Base-by-base conservation (phyloP, 2,888 invertebrate genomes). In the Perithous albicinctus region DNA sequence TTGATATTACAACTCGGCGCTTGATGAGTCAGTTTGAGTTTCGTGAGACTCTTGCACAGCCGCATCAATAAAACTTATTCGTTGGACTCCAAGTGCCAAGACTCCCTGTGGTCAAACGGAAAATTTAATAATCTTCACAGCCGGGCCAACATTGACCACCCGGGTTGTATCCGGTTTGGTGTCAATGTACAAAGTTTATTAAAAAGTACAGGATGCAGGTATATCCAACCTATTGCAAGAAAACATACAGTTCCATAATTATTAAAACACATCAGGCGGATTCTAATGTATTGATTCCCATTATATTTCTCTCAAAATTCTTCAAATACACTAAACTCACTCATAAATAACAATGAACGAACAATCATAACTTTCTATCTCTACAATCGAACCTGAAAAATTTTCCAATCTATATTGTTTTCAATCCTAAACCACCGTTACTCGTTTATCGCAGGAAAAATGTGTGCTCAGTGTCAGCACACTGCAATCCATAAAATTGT, bases 1-100 rank as follows among this genome's bases (percentile, higher is more conserved):
- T 79, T 66, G 59, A 74, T 20, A 61, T 12, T 69, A 41, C 15
- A 46, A 59, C 8, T 66, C 48, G 51, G 15, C 51, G 76, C 12
- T n/a, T 23, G 63, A 73, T 80, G 80, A 77, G 67, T 80, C 73
- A 80, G 54, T 70, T 43, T 1, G 48, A 66, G 32, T 67, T 59
- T 59, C 73, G 78, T 73, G 48, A 72, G 78, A 66, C 64, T 46
- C 29, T 32, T 7, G 10, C 35, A 10, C 20, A 20, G 61, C n/a
- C 67, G 26, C 51, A 26, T 63, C 12, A 4, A 51, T 23, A 51
- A 20, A 20, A 18, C 20, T 51, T 10, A 23, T 1, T 10, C 23
- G 48, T 29, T 29, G 1, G 3, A n/a, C 12, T 23, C n/a, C 12
- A n/a, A n/a, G n/a, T n/a, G 15, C 12, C 46, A 10, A n/a, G 61